Percentiles rank a stretch among this genome's conserved stretches.
phyloP scores from a whole-genome alignment of 2,888 invertebrate genomes.

The Pammene fasciana region DNA sequence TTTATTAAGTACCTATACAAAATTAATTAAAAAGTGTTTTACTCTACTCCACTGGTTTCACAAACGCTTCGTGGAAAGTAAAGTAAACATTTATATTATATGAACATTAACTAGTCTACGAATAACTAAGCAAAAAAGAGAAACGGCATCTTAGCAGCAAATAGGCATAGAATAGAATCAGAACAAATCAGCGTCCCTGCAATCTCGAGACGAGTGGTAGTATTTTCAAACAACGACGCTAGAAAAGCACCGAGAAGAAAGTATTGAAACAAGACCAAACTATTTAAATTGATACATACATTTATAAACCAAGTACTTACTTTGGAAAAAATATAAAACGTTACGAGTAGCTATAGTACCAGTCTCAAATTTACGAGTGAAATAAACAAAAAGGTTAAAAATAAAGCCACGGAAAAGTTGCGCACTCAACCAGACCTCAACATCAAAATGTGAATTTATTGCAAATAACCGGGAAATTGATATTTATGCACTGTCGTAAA shows the following conservation, averaged over 20 bases:
- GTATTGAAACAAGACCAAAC: conserved; percentile 8
- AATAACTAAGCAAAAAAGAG: background rate
- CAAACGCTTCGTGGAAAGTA: too few species aligned
- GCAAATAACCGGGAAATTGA: conserved; percentile 62
- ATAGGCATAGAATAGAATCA: background rate
- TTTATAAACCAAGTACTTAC: background rate
- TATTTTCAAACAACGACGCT: conserved; percentile 23
- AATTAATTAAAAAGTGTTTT: too few species aligned
- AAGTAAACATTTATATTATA: too few species aligned
- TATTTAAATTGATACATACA: conserved; percentile 19
- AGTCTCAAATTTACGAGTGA: conserved; percentile 4
- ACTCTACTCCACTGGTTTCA: too few species aligned
- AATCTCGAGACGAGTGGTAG: conserved; percentile 22
- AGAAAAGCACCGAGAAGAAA: conserved; percentile 20
- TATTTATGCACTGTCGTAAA: conserved; percentile 66
- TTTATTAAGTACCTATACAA: too few species aligned
- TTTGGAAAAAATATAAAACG: background rate
- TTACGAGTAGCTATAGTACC: too few species aligned
- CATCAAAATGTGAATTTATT: conserved; percentile 66
- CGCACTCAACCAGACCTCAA: conserved; percentile 50
- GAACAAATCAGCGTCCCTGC: conserved; percentile 19
- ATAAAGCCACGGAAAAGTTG: conserved; percentile 49
- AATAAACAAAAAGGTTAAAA: conserved; percentile 44
- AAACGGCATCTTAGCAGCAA: background rate
- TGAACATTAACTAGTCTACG: background rate